Conservation (phyloP, 2,797 vertebrate genomes). For the Eospalax fontanierii region DNA sequence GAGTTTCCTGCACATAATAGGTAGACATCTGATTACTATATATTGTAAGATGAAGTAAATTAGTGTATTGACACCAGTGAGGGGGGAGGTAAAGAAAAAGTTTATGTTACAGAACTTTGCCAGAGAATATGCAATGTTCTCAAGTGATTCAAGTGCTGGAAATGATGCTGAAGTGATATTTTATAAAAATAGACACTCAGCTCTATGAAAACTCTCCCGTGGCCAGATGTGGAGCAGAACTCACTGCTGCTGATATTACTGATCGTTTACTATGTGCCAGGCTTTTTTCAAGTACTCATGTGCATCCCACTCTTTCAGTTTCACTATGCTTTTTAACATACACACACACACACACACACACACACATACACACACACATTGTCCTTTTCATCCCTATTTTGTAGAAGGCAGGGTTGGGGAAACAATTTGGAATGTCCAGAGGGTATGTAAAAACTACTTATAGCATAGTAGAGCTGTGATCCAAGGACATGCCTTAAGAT, state of each 20-base stretch:
- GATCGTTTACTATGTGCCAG: background rate
- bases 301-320: background rate
- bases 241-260: background rate
- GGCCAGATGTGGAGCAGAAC: background rate
- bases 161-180: background rate
- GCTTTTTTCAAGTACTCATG: rapidly evolving
- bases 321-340: background rate
- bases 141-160: background rate
- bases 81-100: background rate
- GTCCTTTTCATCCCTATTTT: background rate
- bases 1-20: background rate
- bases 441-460: background rate
- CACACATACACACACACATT: background rate
- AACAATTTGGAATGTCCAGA: background rate
- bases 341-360: no score
- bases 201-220: background rate
- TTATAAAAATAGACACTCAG: background rate
- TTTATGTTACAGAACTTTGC: background rate
- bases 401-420: background rate
- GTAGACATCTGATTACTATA: background rate
- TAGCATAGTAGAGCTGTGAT: background rate
- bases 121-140: background rate
- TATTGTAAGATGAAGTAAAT: background rate
- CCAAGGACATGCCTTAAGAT: background rate
- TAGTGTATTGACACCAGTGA: background rate